These are phyloP conservation scores for Murina feae DNA, from an alignment of 2,113 vertebrate genomes.

Conservation along the genomic window DNA sequence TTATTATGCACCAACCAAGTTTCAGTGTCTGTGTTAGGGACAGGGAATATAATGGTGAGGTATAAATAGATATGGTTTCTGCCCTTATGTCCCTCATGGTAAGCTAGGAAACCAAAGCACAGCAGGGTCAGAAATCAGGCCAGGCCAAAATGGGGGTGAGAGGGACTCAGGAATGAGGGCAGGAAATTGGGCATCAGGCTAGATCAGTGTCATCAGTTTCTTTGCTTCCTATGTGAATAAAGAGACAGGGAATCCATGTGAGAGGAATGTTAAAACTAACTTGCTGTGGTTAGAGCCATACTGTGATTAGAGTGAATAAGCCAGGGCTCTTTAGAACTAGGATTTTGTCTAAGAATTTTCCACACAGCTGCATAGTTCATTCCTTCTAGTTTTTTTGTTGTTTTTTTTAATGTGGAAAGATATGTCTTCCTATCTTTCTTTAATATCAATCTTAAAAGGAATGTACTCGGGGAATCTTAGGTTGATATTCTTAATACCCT, in stretches of 20 bases:
- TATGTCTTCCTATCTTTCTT: slow-evolving; percentile 11
- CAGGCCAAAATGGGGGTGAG: neutral
- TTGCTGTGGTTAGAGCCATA: neutral
- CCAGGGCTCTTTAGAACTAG: neutral
- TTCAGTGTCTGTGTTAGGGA: neutral
- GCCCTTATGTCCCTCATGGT: neutral
- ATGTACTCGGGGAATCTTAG: neutral
- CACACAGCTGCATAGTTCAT: neutral
- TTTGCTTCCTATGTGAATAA: neutral
- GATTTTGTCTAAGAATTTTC: neutral
- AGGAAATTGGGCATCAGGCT: neutral
- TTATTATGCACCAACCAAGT: neutral
- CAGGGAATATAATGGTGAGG: neutral
- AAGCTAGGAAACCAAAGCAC: neutral
- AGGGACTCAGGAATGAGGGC: neutral
- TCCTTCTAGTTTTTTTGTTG: neutral
- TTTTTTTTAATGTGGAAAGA: neutral
- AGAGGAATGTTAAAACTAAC: neutral
- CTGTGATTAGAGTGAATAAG: neutral
- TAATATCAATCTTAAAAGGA: neutral
- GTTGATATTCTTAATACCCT: neutral
- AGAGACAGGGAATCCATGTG: neutral
- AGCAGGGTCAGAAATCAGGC: neutral
- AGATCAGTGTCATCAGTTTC: neutral
- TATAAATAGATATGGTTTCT: neutral